phyloP scores from a whole-genome alignment of 2,113 vertebrate genomes.

The Brachypodius melanocephalos region DNA sequence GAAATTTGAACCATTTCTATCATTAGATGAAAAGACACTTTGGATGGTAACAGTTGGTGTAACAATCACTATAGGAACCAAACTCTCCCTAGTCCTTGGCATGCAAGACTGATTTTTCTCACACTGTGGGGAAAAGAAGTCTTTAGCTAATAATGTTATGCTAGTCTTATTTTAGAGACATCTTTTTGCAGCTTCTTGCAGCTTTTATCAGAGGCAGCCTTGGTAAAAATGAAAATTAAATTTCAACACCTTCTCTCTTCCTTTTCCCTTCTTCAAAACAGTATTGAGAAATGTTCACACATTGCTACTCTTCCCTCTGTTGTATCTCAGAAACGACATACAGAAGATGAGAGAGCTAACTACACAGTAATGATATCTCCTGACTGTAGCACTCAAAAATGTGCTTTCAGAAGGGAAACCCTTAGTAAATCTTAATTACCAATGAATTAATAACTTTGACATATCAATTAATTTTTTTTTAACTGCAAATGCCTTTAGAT shows the following conservation, averaged over 20 bases:
- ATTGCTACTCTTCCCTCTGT: neutral
- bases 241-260: constrained; percentile 10
- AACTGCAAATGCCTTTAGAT: neutral
- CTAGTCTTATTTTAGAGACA: constrained; percentile 19
- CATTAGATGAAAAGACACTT: neutral
- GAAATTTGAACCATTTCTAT: neutral
- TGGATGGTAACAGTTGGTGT: neutral
- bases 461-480: neutral
- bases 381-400: neutral
- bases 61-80: constrained; percentile 55
- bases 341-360: neutral
- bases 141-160: constrained; percentile 39
- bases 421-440: neutral
- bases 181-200: constrained; percentile 5
- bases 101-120: constrained; percentile 26
- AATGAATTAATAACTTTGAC: neutral
- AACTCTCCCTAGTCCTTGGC: constrained; percentile 15
- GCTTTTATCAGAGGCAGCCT: neutral
- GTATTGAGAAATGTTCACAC: neutral
- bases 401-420: neutral
- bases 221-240: neutral
- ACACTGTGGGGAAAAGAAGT: neutral
- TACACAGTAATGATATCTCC: neutral
- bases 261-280: neutral
- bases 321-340: neutral